A percentile compares a stretch with the other conserved stretches of the same genome.
Conservation (phyloP, 2,888 invertebrate species). For the Drosophila eohydei region DNA sequence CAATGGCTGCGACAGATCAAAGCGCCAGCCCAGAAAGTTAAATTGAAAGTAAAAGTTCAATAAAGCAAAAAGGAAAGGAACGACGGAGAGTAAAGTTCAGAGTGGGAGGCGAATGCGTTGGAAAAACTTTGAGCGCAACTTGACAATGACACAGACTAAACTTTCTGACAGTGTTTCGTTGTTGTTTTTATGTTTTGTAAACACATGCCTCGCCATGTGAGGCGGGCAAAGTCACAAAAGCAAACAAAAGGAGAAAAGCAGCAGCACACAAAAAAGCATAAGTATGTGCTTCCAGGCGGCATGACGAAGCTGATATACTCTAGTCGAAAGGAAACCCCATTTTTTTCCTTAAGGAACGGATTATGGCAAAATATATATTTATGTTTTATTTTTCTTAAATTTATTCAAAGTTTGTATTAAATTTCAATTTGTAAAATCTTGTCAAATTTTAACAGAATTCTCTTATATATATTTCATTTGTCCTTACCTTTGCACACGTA, state of each 20-base stretch:
- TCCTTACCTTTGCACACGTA: background rate
- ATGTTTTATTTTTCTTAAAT: background rate
- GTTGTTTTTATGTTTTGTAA: constrained; percentile 70
- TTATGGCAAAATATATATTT: background rate
- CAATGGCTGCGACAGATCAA: constrained; percentile 46
- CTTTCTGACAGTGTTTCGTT: constrained; percentile 66
- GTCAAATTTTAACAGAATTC: background rate
- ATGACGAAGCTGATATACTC: constrained; percentile 36
- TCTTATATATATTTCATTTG: too few species aligned
- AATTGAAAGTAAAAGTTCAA: constrained; percentile 81
- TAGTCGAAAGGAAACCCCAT: background rate
- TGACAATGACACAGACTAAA: constrained; percentile 75
- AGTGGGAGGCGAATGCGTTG: constrained; percentile 9
- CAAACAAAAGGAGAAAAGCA: constrained; percentile 14
- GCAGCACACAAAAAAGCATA: constrained; percentile 16
- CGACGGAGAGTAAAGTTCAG: background rate
- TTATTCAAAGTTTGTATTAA: background rate
- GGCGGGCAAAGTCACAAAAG: constrained; percentile 53
- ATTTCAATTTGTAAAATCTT: background rate
- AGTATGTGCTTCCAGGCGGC: constrained; percentile 5
- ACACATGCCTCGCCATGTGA: constrained; percentile 65
- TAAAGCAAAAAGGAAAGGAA: constrained; percentile 63
- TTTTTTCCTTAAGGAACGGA: too few species aligned
- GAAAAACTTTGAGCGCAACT: constrained; percentile 70
- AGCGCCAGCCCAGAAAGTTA: constrained; percentile 69